These are phyloP conservation scores for Phaetusa simplex DNA, from an alignment of 2,113 vertebrate genomes.

Conservation along the genomic window DNA sequence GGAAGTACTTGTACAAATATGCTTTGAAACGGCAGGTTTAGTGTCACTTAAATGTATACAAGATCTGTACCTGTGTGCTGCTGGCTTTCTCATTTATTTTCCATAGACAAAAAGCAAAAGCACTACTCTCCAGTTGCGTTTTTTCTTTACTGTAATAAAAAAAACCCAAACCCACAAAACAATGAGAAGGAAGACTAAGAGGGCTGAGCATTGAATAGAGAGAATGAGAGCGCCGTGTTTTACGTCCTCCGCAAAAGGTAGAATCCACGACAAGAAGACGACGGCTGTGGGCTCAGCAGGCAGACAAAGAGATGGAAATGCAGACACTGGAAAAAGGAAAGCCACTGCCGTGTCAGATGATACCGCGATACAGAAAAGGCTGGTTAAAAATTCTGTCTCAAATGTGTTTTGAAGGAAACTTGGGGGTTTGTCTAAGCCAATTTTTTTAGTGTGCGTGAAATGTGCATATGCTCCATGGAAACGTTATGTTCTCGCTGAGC, in stretches of 20 bases:
- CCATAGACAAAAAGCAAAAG: neutral
- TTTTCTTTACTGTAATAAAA: neutral
- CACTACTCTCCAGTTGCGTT: neutral
- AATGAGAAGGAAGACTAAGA: neutral
- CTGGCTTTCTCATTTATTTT: neutral
- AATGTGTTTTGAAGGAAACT: neutral
- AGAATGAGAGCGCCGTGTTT: neutral
- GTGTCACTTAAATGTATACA: neutral
- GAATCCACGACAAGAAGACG: neutral
- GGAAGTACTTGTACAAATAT: neutral
- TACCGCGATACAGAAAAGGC: neutral
- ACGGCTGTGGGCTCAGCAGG: slow-evolving; percentile 12
- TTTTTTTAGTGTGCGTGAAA: neutral
- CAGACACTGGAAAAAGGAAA: neutral
- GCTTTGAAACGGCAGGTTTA: neutral
- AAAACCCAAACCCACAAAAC: neutral
- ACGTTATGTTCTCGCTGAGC: neutral
- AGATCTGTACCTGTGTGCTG: neutral
- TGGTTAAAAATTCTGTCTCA: neutral
- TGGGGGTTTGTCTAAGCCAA: neutral
- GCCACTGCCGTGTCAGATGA: neutral
- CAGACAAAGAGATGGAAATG: neutral
- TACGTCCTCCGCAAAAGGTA: neutral
- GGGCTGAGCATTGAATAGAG: neutral
- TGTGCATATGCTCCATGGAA: neutral